These are phyloP conservation scores for Drosophila gaucha DNA, from an alignment of 2,888 invertebrate genomes.

Conservation along the genomic window DNA sequence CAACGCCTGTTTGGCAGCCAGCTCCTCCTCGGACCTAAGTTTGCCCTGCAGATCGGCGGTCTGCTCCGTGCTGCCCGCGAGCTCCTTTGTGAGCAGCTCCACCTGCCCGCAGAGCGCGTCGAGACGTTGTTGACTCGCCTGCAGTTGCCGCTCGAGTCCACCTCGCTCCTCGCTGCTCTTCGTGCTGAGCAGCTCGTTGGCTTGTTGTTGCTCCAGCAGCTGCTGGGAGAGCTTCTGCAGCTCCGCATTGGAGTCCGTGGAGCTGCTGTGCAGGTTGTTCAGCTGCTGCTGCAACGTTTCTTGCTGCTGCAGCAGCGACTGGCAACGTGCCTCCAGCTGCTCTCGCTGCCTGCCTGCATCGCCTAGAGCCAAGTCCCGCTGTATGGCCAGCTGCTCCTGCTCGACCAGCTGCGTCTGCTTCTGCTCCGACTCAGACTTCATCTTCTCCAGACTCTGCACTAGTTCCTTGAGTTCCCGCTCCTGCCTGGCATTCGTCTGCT, in stretches of 20 bases:
- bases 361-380: conserved; percentile 86
- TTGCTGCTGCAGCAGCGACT: conserved; percentile 86
- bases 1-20: conserved; percentile 60
- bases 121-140: conserved; percentile 69
- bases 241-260: conserved; percentile 87
- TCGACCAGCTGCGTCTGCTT: conserved; percentile 58
- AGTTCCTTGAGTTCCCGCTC: conserved; percentile 80
- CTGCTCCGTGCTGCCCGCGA: conserved; percentile 65
- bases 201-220: conserved; percentile 86
- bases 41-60: conserved; percentile 54
- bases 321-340: conserved; percentile 86
- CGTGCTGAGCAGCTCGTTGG: conserved; percentile 86
- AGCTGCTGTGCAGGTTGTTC: conserved; percentile 86
- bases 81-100: conserved; percentile 70
- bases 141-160: conserved; percentile 65
- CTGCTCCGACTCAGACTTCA: conserved; percentile 84
- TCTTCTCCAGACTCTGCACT: conserved; percentile 72
- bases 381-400: conserved; percentile 83
- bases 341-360: conserved; percentile 87
- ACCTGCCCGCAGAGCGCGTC: conserved; percentile 70
- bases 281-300: conserved; percentile 87
- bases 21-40: conserved; percentile 68
- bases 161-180: conserved; percentile 82
- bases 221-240: conserved; percentile 86
- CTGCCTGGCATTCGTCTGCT: conserved; percentile 56